phyloP scores from a whole-genome alignment of 2,888 invertebrate species.

The Drosophila histrio region DNA sequence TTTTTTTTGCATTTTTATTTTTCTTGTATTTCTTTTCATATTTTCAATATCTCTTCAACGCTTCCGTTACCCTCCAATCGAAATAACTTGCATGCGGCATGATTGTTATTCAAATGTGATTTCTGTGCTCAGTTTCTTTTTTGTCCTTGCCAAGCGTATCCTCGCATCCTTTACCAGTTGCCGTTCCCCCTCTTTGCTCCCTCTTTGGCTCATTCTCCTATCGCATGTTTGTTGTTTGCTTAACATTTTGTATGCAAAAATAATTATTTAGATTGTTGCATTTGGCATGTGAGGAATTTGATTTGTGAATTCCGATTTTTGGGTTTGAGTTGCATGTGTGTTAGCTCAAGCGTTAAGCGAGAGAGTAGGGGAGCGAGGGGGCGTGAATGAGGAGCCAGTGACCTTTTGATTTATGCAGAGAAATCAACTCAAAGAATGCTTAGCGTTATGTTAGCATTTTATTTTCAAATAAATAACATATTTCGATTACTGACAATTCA shows the following conservation, averaged over 20 bases:
- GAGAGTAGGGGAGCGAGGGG: not conserved
- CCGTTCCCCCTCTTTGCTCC: not conserved
- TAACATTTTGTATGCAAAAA: conserved; percentile 77
- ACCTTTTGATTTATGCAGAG: conserved; percentile 14
- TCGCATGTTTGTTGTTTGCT: conserved; percentile 61
- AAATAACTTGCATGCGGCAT: conserved; percentile 74
- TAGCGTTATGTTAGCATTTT: not conserved
- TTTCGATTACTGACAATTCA: not conserved
- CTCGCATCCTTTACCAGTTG: conserved; percentile 52
- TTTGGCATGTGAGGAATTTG: conserved; percentile 54
- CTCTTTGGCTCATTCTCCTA: conserved; percentile 25
- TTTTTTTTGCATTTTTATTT: conserved; percentile 38
- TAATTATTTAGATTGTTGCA: conserved; percentile 80
- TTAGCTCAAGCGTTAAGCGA: conserved; percentile 14
- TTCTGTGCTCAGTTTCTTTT: conserved; percentile 57
- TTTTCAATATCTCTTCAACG: conserved; percentile 69
- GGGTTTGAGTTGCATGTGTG: conserved; percentile 40
- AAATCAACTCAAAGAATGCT: conserved; percentile 3
- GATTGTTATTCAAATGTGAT: conserved; percentile 80
- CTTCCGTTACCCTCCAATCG: conserved; percentile 51
- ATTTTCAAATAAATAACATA: not conserved
- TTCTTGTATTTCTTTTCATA: conserved; percentile 62
- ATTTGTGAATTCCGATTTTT: conserved; percentile 43
- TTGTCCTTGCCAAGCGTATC: conserved; percentile 49
- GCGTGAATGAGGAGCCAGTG: conserved; percentile 3